phyloP scores from a whole-genome alignment of 2,888 invertebrate species.

The Nomada flava region DNA sequence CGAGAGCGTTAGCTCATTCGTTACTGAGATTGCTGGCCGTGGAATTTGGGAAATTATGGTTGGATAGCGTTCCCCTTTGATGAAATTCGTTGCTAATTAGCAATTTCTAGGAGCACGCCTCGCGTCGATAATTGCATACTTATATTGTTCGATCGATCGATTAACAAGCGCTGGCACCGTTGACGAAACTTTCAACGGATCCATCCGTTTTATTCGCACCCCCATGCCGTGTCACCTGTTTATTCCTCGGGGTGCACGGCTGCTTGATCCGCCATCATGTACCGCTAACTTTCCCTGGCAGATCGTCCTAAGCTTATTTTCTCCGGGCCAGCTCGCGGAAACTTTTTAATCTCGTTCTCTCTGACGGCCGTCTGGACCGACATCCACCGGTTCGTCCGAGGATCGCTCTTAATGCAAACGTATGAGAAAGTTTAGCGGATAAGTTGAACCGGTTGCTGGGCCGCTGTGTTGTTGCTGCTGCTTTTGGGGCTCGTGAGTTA shows the following conservation, averaged over 20 bases:
- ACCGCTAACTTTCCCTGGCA: not conserved
- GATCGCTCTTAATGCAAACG: not conserved
- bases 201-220: not conserved
- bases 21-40: not conserved
- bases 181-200: no score
- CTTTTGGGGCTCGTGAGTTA: not conserved
- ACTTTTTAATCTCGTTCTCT: slow-evolving; percentile 24
- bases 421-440: not conserved
- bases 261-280: not conserved
- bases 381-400: not conserved
- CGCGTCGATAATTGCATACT: no score
- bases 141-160: no score
- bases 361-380: not conserved
- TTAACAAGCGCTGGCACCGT: no score
- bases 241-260: not conserved
- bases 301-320: slow-evolving; percentile 19
- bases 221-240: not conserved
- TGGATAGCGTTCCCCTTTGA: not conserved
- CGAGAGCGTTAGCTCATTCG: not conserved
- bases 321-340: slow-evolving; percentile 2
- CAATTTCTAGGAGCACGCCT: not conserved
- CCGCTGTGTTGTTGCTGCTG: not conserved
- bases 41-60: not conserved
- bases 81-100: not conserved
- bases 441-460: not conserved